phyloP scores from a whole-genome alignment of 2,888 invertebrate species.

The Endotricha flammealis region DNA sequence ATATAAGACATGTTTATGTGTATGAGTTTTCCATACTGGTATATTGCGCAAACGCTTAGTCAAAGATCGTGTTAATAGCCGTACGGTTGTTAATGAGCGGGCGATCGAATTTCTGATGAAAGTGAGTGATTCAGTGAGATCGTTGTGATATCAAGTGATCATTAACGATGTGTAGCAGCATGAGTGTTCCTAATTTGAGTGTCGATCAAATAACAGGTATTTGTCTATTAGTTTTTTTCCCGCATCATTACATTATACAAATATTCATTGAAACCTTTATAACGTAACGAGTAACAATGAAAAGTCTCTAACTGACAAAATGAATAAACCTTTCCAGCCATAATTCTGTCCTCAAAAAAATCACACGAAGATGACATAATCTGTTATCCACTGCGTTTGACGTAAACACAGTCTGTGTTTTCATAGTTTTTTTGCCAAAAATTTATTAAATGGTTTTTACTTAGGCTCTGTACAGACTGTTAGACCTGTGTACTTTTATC shows the following conservation, averaged over 20 bases:
- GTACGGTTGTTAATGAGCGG: slow-evolving; percentile 44
- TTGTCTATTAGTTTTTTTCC: slow-evolving; percentile 15
- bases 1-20: slow-evolving; percentile 23
- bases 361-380: too few relatives aligned
- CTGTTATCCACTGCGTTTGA: too few relatives aligned
- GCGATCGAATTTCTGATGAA: slow-evolving; percentile 52
- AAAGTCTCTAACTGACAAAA: too few relatives aligned
- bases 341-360: too few relatives aligned
- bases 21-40: slow-evolving; percentile 23
- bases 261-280: too few relatives aligned
- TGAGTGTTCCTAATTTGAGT: slow-evolving; percentile 73
- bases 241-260: neutral
- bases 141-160: slow-evolving; percentile 27
- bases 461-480: too few relatives aligned
- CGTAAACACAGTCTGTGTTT: too few relatives aligned
- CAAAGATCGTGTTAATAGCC: slow-evolving; percentile 47
- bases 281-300: too few relatives aligned
- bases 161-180: slow-evolving; percentile 42
- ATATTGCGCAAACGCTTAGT: slow-evolving; percentile 26
- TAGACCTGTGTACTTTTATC: too few relatives aligned
- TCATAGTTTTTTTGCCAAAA: too few relatives aligned
- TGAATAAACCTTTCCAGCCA: too few relatives aligned
- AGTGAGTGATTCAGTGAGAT: slow-evolving; percentile 61
- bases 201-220: slow-evolving; percentile 68
- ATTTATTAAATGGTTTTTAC: too few relatives aligned